Base-by-base conservation (phyloP, 2,888 invertebrate species). In the Drosophila stalkeri region DNA sequence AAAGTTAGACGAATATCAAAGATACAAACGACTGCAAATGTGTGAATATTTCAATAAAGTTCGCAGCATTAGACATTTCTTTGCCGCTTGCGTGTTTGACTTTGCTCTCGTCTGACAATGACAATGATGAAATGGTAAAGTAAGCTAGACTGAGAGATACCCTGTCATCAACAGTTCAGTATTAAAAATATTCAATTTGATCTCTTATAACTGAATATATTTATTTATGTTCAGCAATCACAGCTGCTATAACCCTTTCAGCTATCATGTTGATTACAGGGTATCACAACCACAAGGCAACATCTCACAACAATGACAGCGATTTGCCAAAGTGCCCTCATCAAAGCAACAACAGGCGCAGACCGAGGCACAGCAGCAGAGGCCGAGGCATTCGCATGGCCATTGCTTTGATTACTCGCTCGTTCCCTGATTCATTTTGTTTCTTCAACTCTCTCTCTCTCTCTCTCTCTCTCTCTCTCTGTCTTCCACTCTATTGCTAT, bases 321-420 rank as follows among this genome's bases (percentile, higher is more conserved):
- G 79, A 81, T 86, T 90, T 86, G 81, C 62, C 71, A 75, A 88
- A 88, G 85, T 89, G 86, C 77, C 87, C 79, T 89, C 90, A 90
- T 88, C 90, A 86, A 82, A 82, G 81, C 77, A 81, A 89, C 77
- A 87, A 80, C 90, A 87, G 90, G 89, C 90, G 61, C 88, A 61
- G 68, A 16, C 33, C 23, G 18, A 31, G 47, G 37, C 43, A 47
- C 37, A 61, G 66, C 37, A 61, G 66, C 20, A 8, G 16, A 33
- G 46, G 35, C 41, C 18, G 41, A 14, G 64, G 47, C 73, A 59
- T 75, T 61, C 65, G 57, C 71, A 64, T 62, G 64, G 68, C 69
- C 64, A 64, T 71, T 64, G 51, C 80, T 80, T 66, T 79, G 81
- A 77, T 80, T 75, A 66, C 63, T 80, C 61, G 44, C 51, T 60